Evolutionary conservation across 2,888 invertebrate species (phyloP).

Genomic region (Tipula vernalis): DNA sequence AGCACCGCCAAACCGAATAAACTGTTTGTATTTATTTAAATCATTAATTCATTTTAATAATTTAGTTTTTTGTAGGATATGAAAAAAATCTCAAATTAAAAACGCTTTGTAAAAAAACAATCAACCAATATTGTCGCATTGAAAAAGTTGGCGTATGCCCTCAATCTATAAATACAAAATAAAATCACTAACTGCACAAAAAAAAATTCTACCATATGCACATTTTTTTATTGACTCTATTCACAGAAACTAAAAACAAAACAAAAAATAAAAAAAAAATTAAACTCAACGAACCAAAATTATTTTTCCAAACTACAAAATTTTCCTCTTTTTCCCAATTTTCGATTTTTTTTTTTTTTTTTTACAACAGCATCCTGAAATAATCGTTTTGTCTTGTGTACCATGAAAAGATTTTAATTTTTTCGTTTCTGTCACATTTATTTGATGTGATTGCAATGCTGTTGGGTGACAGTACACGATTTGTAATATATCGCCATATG

Average conservation of each 20-base stretch:
- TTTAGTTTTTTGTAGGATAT: background rate
- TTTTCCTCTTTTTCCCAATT: background rate
- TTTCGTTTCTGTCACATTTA: background rate
- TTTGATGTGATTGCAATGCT: background rate
- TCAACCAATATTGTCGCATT: no score
- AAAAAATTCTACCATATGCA: background rate
- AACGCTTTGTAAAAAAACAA: no score
- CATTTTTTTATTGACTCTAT: background rate
- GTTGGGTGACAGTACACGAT: background rate
- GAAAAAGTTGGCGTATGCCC: background rate
- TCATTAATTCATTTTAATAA: background rate
- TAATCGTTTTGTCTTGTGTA: background rate
- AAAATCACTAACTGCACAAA: background rate
- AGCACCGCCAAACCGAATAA: no score
- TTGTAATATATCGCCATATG: background rate
- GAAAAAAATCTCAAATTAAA: no score
- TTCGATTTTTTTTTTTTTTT: background rate
- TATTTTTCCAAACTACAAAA: background rate
- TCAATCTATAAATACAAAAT: background rate
- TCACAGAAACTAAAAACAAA: background rate
- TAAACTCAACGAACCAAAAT: background rate
- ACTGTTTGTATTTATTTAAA: background rate
- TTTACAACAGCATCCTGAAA: background rate
- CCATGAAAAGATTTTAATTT: background rate
- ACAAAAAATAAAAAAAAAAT: background rate